Conservation (phyloP, 2,797 vertebrate species). For the Pangasius sanitwongsei region DNA sequence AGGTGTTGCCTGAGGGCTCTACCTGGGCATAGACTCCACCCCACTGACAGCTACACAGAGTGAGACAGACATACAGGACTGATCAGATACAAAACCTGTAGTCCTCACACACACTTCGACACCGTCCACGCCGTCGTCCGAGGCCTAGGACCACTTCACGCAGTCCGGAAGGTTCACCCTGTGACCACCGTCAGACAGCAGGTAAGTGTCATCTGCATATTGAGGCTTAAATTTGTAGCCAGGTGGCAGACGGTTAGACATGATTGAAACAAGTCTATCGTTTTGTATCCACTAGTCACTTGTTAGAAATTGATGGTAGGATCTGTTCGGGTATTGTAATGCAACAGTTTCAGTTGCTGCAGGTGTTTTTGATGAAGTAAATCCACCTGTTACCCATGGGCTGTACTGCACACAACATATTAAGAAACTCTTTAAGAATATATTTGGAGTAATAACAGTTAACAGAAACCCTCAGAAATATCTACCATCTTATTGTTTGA, state of each 20-base stretch:
- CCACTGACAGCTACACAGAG: slow-evolving; percentile 79
- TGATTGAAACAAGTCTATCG: not conserved
- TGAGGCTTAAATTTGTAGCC: not conserved
- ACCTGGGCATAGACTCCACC: slow-evolving; percentile 91
- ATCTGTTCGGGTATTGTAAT: not conserved
- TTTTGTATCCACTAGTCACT: not conserved
- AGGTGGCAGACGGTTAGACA: not conserved
- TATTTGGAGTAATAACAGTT: not conserved
- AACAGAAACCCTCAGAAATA: not conserved
- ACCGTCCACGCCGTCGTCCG: not conserved
- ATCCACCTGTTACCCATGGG: slow-evolving; percentile 35
- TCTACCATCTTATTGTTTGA: not conserved
- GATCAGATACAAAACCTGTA: slow-evolving; percentile 30
- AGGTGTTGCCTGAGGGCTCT: slow-evolving; percentile 92
- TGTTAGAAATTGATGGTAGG: not conserved
- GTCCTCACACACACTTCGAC: not conserved
- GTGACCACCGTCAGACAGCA: not conserved
- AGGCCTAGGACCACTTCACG: not conserved
- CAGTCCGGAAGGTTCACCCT: not conserved
- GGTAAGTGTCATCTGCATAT: not conserved
- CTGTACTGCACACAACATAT: no score
- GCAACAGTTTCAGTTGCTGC: not conserved
- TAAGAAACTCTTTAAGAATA: not conserved
- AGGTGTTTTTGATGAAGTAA: slow-evolving; percentile 18
- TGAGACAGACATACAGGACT: slow-evolving; percentile 33